Evolutionary conservation across 1,140 invertebrate genomes (phyloP), one percentile per base, ranked within the genome.

Genomic region (Bombus sibiricus): DNA sequence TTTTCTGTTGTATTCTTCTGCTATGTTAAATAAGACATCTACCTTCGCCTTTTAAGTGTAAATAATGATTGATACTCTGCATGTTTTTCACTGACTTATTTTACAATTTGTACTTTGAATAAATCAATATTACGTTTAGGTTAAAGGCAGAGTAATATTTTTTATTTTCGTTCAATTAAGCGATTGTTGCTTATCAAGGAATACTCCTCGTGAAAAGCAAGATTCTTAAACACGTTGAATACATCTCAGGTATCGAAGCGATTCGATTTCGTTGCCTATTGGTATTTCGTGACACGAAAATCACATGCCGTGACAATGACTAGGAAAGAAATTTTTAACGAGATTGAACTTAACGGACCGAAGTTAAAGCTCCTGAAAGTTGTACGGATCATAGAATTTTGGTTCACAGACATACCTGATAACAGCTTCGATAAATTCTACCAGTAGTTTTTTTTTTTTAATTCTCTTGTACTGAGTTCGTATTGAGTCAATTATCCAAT

Each of bases 301-400:
- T 77, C 73, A 13, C 43, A 25, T 28, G 37, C 10, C 15, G 37
- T 22, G 64, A 32, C 10, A 73, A n/a, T 73, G 9, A 9, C 3
- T 18, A 47, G 39, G n/a, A 66, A 66, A 41, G 39, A 66, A 47
- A n/a, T 78, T 78, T 53, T 66, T 78, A 78, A 78, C 59, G 39
- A 78, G n/a, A 78, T 43, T 25, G 39, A 78, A 66, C n/a, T 41
- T 53, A 25, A 32, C n/a, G n/a, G 41, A 34, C 2, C 32, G 10
- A 74, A 34, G 43, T 34, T 25, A 32, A 53, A 53, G 15, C 57
- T 64, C 28, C 37, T 62, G 25, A n/a, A n/a, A 64, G 59, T 32
- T 73, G 3, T 37, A 18, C 39, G n/a, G 32, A 64, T 43, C 18
- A 5, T 22, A 9, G 15, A 32, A 78, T 39, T 15, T 37, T 6